These are phyloP conservation scores for Melanotaenia boesemani DNA, from an alignment of 2,797 vertebrate species.

Conservation along the genomic window DNA sequence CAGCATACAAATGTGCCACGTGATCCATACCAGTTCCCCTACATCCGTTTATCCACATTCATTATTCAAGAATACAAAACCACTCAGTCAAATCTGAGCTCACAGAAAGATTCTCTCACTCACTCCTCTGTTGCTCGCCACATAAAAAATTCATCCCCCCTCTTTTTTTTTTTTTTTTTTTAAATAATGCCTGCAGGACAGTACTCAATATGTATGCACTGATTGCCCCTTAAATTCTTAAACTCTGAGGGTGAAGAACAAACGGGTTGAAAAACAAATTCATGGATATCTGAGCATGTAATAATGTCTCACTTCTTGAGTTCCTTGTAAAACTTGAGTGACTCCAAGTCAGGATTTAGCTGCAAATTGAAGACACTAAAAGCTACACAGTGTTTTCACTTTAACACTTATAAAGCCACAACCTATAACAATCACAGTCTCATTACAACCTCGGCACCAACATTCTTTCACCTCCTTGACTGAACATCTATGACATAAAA, in stretches of 20 bases:
- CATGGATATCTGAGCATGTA: constrained; percentile 15
- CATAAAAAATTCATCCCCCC: constrained; percentile 67
- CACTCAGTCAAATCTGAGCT: constrained; percentile 77
- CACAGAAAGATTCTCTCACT: constrained; percentile 62
- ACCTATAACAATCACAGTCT: constrained; percentile 36
- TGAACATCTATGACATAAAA: constrained; percentile 36
- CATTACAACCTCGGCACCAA: constrained; percentile 26
- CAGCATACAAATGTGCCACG: constrained; percentile 46
- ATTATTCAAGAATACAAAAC: constrained; percentile 81
- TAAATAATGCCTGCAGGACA: constrained; percentile 39
- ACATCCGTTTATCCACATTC: constrained; percentile 76
- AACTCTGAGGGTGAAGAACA: constrained; percentile 31
- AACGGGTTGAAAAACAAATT: constrained; percentile 27
- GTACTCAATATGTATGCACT: constrained; percentile 39
- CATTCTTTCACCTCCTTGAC: constrained; percentile 15
- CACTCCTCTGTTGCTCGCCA: constrained; percentile 37
- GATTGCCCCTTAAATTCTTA: constrained; percentile 60
- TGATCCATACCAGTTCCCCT: constrained; percentile 51
- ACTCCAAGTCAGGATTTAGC: constrained; percentile 35
- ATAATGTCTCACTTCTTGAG: constrained; percentile 7
- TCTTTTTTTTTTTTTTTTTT: no score
- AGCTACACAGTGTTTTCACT: constrained; percentile 36
- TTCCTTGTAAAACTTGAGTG: constrained; percentile 26
- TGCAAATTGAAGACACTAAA: constrained; percentile 46
- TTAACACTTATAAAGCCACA: constrained; percentile 36